phyloP scores from a whole-genome alignment of 2,888 invertebrate genomes.

The Catocala sponsa region DNA sequence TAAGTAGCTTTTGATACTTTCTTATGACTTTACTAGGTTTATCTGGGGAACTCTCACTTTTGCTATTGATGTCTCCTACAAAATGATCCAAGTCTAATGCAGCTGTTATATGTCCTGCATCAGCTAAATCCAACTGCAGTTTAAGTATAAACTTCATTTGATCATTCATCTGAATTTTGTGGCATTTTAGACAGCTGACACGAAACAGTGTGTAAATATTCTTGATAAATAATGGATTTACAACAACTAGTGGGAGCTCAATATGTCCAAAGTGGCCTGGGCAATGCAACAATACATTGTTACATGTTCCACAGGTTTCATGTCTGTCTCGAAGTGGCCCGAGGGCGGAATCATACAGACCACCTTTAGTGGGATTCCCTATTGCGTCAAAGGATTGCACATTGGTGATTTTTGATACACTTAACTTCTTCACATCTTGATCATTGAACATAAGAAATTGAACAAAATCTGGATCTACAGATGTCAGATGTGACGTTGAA shows the following conservation, averaged over 20 bases:
- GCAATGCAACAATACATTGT: constrained; percentile 90
- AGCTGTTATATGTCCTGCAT: constrained; percentile 92
- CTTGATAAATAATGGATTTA: constrained; percentile 96
- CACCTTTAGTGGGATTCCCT: constrained; percentile 94
- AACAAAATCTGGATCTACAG: constrained; percentile 79
- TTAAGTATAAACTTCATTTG: constrained; percentile 87
- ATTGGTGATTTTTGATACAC: constrained; percentile 94
- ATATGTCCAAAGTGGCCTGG: constrained; percentile 99
- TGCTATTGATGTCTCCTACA: constrained; percentile 69
- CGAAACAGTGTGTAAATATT: constrained; percentile 90
- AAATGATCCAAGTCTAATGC: constrained; percentile 90
- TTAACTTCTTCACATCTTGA: constrained; percentile 93
- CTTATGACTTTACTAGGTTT: constrained; percentile 79
- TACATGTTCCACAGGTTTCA: constrained; percentile 95
- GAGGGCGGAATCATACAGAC: constrained; percentile 96
- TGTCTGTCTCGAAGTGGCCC: constrained; percentile 90
- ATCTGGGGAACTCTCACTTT: constrained; percentile 74
- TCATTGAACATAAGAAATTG: constrained; percentile 92
- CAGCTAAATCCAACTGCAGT: constrained; percentile 91
- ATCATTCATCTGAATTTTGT: constrained; percentile 88
- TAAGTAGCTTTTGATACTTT: constrained; percentile 73
- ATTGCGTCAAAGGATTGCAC: constrained; percentile 93
- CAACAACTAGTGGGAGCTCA: constrained; percentile 94
- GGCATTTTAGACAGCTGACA: constrained; percentile 91
- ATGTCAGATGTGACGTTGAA: constrained; percentile 64